Conservation (phyloP, 2,888 invertebrate genomes). For the Lacanobia wlatinum region DNA sequence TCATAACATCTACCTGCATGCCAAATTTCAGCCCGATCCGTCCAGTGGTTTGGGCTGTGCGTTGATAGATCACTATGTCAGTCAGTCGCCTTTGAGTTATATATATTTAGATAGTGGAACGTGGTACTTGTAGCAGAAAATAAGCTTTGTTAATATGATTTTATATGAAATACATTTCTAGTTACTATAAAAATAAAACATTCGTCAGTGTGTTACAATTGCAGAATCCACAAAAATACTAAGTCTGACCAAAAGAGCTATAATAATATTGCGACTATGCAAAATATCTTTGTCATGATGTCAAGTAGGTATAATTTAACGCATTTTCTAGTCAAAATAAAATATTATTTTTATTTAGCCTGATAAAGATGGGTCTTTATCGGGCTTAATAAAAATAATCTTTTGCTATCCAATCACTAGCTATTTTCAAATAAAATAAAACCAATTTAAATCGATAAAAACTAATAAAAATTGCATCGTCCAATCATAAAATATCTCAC, state of each 20-base stretch:
- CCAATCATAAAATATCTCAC: constrained; percentile 30
- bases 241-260: too few relatives aligned
- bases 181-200: not conserved
- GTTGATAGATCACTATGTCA: too few relatives aligned
- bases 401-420: not conserved
- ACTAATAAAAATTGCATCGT: constrained; percentile 35
- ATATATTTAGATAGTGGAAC: constrained; percentile 7
- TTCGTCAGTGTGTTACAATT: not conserved
- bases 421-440: not conserved
- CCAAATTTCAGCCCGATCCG: too few relatives aligned
- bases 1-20: too few relatives aligned
- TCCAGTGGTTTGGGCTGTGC: too few relatives aligned
- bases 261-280: not conserved
- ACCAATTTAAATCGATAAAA: not conserved
- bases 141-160: not conserved
- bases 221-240: not conserved
- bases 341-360: not conserved
- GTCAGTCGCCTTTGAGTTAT: too few relatives aligned
- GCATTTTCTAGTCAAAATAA: not conserved
- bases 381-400: too few relatives aligned
- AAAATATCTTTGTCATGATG: not conserved
- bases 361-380: too few relatives aligned
- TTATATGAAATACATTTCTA: too few relatives aligned
- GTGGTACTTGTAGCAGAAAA: not conserved
- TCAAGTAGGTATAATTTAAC: not conserved